These are phyloP conservation scores for Sinhomidia bicolor DNA, from an alignment of 2,888 invertebrate species.

Conservation along the genomic window DNA sequence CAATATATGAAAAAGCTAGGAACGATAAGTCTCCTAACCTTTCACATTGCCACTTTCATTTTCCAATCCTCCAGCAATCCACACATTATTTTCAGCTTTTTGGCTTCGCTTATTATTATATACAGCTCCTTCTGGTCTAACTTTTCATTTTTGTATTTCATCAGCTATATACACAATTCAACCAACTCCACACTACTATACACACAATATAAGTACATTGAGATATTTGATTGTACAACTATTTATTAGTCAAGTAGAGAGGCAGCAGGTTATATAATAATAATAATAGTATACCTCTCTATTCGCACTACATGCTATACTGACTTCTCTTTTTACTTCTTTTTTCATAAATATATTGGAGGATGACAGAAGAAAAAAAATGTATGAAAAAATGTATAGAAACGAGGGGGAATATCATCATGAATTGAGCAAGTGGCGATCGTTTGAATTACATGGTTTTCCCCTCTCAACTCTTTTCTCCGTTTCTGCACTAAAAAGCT, in stretches of 20 bases:
- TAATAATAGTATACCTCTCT: no score
- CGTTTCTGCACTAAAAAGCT: neutral
- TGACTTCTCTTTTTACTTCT: conserved; percentile 18
- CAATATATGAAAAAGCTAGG: conserved; percentile 5
- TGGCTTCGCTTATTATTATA: conserved; percentile 41
- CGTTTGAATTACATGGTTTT: conserved; percentile 66
- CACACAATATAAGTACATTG: neutral
- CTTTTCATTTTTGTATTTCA: neutral
- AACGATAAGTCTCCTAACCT: conserved; percentile 21
- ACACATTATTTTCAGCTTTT: conserved; percentile 62
- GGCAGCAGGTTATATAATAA: no score
- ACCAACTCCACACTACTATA: no score
- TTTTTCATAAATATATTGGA: conserved; percentile 59
- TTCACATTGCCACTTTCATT: conserved; percentile 30
- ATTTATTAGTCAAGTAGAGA: neutral
- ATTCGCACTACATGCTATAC: no score
- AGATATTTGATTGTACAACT: neutral
- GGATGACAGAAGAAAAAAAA: conserved; percentile 45
- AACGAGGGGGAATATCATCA: conserved; percentile 38
- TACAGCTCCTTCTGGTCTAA: neutral
- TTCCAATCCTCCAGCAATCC: conserved; percentile 57
- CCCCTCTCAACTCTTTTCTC: conserved; percentile 26
- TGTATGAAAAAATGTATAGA: no score
- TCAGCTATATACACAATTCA: neutral
- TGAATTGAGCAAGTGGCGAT: conserved; percentile 57